Evolutionary conservation across 35 echinoderm and acorn worm genomes (phyloP).

Genomic region (Anneissia japonica): DNA sequence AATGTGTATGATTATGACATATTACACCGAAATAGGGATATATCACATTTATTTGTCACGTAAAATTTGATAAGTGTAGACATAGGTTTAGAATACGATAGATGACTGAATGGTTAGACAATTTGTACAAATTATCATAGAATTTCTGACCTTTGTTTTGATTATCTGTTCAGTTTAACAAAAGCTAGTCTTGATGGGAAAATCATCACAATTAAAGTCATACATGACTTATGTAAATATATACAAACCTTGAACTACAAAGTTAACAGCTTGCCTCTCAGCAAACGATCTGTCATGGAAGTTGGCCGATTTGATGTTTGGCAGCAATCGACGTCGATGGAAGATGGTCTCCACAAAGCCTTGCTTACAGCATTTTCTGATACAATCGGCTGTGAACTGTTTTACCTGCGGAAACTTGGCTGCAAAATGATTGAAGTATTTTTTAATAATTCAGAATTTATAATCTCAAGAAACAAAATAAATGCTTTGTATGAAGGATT

Average conservation of each 20-base stretch:
- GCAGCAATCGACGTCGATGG: conserved; percentile 43
- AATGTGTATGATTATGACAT: too few relatives aligned
- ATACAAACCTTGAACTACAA: conserved; percentile 70
- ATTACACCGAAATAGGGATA: too few relatives aligned
- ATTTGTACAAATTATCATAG: too few relatives aligned
- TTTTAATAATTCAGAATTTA: background rate
- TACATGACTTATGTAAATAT: too few relatives aligned
- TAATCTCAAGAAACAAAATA: background rate
- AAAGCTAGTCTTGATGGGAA: too few relatives aligned
- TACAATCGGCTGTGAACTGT: conserved; percentile 55
- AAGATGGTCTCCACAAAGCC: conserved; percentile 67
- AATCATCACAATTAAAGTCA: too few relatives aligned
- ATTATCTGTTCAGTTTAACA: too few relatives aligned
- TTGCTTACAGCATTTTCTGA: conserved; percentile 42
- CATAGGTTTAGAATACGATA: too few relatives aligned
- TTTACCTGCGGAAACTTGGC: conserved; percentile 51
- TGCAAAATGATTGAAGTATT: background rate
- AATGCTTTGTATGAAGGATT: background rate
- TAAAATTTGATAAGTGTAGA: too few relatives aligned
- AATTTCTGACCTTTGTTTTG: too few relatives aligned
- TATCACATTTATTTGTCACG: too few relatives aligned
- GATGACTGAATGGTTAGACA: too few relatives aligned
- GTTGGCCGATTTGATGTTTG: conserved; percentile 52
- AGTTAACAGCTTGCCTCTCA: conserved; percentile 95
- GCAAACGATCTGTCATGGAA: conserved; percentile 71